Percentiles rank a stretch among this genome's conserved stretches.
Evolutionary conservation across 2,888 invertebrate species (phyloP).

Genomic region (Prenolepis imparis): DNA sequence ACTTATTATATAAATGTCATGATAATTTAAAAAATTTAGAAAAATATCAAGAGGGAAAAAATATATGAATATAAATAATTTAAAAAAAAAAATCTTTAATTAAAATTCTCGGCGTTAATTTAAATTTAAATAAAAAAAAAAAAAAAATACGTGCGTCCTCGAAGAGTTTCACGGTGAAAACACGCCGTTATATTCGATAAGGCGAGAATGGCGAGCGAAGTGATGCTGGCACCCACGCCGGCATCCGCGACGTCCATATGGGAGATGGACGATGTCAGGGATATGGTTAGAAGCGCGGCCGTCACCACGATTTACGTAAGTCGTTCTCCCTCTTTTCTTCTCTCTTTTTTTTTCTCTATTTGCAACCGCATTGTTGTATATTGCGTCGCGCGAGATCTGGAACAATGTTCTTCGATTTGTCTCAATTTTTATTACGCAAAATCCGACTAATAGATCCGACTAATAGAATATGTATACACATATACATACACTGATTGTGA

Average conservation of each 20-base stretch:
- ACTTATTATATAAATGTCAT: no score
- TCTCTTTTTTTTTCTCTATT: no score
- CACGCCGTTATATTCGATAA: background rate
- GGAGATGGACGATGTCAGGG: conserved; percentile 85
- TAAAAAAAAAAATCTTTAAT: no score
- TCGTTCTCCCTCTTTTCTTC: conserved; percentile 56
- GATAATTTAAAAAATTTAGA: no score
- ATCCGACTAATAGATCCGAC: no score
- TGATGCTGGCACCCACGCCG: conserved; percentile 84
- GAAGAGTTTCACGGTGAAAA: background rate
- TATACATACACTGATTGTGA: no score
- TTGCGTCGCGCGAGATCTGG: background rate
- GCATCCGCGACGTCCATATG: conserved; percentile 82
- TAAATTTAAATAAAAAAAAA: no score
- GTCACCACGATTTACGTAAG: conserved; percentile 85
- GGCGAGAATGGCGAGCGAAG: conserved; percentile 79
- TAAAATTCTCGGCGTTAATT: background rate
- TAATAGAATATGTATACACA: no score
- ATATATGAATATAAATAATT: no score
- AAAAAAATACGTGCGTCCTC: background rate
- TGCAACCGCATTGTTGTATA: background rate
- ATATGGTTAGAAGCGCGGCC: conserved; percentile 84
- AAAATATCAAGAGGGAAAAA: no score
- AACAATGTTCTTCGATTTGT: background rate
- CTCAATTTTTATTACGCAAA: background rate